Evolutionary conservation across 2,888 invertebrate genomes (phyloP).

Genomic region (Cryptophagus acutangulus): DNA sequence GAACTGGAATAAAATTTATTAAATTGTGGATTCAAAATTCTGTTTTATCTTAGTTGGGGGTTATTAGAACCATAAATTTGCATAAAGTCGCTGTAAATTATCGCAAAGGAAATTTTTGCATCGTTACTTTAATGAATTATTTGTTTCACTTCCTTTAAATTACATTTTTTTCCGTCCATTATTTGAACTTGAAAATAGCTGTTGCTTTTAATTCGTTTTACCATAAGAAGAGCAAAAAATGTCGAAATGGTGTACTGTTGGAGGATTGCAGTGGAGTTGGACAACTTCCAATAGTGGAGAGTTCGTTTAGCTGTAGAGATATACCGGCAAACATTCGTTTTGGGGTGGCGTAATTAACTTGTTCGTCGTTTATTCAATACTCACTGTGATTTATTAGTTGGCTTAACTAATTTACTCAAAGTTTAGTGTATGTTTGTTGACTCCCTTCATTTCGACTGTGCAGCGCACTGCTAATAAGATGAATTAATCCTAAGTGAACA

Average conservation of each 20-base stretch:
- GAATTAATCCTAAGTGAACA: background rate
- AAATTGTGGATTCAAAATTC: conserved; percentile 8
- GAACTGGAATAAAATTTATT: conserved; percentile 9
- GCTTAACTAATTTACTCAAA: conserved; percentile 1
- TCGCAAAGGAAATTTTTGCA: no score
- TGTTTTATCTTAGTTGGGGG: no score
- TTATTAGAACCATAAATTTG: no score
- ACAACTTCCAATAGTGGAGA: background rate
- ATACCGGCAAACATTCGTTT: conserved; percentile 1
- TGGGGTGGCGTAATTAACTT: conserved; percentile 1
- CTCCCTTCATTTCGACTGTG: background rate
- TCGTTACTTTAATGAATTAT: no score
- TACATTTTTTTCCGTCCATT: no score
- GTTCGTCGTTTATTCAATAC: conserved; percentile 1
- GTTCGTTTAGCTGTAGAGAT: no score
- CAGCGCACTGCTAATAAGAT: background rate
- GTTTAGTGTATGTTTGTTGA: conserved; percentile 1
- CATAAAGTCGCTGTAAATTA: no score
- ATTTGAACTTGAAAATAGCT: no score
- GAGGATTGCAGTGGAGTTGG: background rate
- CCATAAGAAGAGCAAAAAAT: no score
- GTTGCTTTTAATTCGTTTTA: no score
- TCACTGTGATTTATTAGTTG: conserved; percentile 1
- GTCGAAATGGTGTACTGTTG: no score
- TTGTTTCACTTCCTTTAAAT: no score